These are phyloP conservation scores for Cerastoderma edule DNA, from an alignment of 2,888 invertebrate genomes.

Conservation along the genomic window DNA sequence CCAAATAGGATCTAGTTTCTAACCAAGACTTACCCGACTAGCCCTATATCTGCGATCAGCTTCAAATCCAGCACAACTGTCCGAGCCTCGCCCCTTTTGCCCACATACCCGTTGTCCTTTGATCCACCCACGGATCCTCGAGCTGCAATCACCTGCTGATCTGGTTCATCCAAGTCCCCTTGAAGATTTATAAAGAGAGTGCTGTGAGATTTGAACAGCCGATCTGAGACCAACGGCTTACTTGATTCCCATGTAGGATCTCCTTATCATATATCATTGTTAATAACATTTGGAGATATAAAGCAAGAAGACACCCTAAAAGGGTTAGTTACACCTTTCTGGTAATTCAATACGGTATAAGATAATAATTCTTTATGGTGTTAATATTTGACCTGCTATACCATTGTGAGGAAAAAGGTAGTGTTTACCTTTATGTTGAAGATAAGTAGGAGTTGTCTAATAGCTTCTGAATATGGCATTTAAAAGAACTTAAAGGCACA, in stretches of 20 bases:
- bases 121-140: slow-evolving; percentile 90
- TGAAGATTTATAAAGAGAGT: slow-evolving; percentile 21
- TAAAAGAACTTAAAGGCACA: too few species aligned
- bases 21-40: slow-evolving; percentile 89
- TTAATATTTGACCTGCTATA: too few species aligned
- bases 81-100: slow-evolving; percentile 89
- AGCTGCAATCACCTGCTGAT: slow-evolving; percentile 76
- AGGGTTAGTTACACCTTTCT: neutral
- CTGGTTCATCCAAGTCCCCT: slow-evolving; percentile 79
- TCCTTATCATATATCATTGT: neutral
- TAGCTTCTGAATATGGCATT: too few species aligned
- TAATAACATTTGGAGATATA: neutral
- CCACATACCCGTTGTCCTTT: slow-evolving; percentile 90
- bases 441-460: too few species aligned
- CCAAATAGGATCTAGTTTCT: too few species aligned
- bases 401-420: too few species aligned
- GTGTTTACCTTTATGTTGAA: too few species aligned
- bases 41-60: slow-evolving; percentile 96
- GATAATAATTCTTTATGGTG: too few species aligned
- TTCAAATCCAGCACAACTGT: slow-evolving; percentile 93
- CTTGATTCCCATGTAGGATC: too few species aligned
- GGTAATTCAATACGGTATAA: too few species aligned
- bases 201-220: too few species aligned
- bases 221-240: too few species aligned
- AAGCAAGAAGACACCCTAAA: neutral